Percentiles rank a stretch among this genome's conserved stretches.
Evolutionary conservation across 2,888 invertebrate species (phyloP).

Genomic region (Thumatha senex): DNA sequence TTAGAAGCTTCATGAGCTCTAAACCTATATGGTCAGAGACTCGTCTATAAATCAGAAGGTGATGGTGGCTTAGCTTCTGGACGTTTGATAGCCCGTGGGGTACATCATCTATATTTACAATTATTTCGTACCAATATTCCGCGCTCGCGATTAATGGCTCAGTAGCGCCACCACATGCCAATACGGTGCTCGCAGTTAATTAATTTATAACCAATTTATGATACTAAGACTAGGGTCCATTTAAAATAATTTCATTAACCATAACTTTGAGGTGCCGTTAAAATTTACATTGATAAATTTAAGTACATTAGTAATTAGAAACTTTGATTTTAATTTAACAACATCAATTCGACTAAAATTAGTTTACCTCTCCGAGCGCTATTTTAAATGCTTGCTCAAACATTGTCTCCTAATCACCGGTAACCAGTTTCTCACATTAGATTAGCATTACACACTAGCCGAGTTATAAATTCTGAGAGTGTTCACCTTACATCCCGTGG

Average conservation of each 20-base stretch:
- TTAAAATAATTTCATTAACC: slow-evolving; percentile 71
- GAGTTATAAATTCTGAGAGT: slow-evolving; percentile 79
- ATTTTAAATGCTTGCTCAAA: slow-evolving; percentile 81
- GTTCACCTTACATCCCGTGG: slow-evolving; percentile 71
- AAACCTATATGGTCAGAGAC: no score
- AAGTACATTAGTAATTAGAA: slow-evolving; percentile 81
- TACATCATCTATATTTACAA: slow-evolving; percentile 52
- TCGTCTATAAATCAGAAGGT: no score
- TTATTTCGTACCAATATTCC: slow-evolving; percentile 20
- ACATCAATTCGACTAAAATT: slow-evolving; percentile 82
- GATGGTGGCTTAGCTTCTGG: no score
- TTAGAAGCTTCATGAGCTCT: no score
- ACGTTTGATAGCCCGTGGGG: no score
- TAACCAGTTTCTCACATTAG: slow-evolving; percentile 67
- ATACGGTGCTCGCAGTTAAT: slow-evolving; percentile 48
- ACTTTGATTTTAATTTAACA: slow-evolving; percentile 79
- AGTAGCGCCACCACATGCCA: slow-evolving; percentile 36
- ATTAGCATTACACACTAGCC: slow-evolving; percentile 66
- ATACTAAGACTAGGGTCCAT: slow-evolving; percentile 81
- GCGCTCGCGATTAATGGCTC: slow-evolving; percentile 19
- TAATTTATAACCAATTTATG: slow-evolving; percentile 70
- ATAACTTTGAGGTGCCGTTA: slow-evolving; percentile 74
- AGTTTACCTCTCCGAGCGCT: slow-evolving; percentile 72
- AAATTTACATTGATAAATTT: slow-evolving; percentile 80
- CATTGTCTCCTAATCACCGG: slow-evolving; percentile 71